phyloP scores from a whole-genome alignment of 2,113 vertebrate species.

The Apistogramma diplotaenia region DNA sequence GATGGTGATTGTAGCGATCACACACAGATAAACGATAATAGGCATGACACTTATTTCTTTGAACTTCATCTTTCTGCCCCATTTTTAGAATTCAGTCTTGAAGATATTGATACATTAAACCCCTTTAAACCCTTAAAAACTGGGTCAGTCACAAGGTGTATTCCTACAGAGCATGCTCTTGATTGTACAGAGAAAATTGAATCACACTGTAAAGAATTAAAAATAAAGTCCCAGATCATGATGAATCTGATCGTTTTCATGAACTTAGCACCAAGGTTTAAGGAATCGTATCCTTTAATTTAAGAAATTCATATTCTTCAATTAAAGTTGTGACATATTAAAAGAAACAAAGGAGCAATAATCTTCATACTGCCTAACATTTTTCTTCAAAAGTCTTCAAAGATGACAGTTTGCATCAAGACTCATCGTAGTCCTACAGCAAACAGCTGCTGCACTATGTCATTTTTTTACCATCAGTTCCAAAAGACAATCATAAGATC shows the following conservation, averaged over 20 bases:
- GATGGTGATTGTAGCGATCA: slow-evolving; percentile 12
- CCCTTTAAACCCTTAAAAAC: neutral
- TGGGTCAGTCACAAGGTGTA: neutral
- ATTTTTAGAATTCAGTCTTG: slow-evolving; percentile 21
- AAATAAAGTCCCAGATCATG: neutral
- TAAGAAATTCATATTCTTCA: neutral
- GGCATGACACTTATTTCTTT: slow-evolving; percentile 34
- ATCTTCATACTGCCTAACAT: neutral
- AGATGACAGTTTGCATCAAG: neutral
- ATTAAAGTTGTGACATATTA: neutral
- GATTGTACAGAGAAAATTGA: neutral
- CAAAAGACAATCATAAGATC: slow-evolving; percentile 1
- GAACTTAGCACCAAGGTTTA: neutral
- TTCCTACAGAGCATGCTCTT: neutral
- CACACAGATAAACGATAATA: slow-evolving; percentile 42
- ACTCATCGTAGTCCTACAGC: neutral
- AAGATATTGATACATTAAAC: neutral
- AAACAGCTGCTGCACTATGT: neutral
- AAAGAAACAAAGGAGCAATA: neutral
- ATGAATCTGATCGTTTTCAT: neutral
- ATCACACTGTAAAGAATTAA: neutral
- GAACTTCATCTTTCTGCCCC: slow-evolving; percentile 23
- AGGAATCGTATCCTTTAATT: neutral
- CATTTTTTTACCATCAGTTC: neutral
- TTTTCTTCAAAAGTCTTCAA: neutral